Evolutionary conservation across 2,797 vertebrate species (phyloP).

Genomic region (Mareca strepera): DNA sequence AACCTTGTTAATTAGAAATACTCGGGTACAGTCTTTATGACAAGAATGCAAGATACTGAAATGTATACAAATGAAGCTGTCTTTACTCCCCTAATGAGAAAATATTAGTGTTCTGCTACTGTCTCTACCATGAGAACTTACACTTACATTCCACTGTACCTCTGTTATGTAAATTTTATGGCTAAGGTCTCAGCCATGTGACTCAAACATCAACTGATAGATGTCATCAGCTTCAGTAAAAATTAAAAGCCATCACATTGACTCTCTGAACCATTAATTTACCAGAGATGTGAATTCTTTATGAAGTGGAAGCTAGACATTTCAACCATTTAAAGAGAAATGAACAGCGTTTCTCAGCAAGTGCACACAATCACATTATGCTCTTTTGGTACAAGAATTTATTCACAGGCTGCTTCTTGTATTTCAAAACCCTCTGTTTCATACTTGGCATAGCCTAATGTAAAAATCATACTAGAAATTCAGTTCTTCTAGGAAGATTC

Average conservation of each 20-base stretch:
- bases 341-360: background rate
- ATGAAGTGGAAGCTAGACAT: background rate
- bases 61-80: background rate
- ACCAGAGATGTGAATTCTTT: background rate
- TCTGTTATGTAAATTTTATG: background rate
- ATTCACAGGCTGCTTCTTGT: background rate
- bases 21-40: background rate
- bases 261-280: background rate
- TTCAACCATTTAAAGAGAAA: background rate
- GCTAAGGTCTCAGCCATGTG: background rate
- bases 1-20: background rate
- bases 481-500: background rate
- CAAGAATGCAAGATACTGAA: background rate
- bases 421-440: background rate
- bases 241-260: background rate
- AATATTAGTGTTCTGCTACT: background rate
- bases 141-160: background rate
- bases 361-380: accelerated
- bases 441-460: background rate
- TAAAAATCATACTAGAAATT: background rate
- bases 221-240: background rate
- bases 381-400: background rate
- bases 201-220: background rate
- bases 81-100: background rate
- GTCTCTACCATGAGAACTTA: background rate